Evolutionary conservation across 2,797 vertebrate species (phyloP).

Genomic region (Argyrosomus regius): DNA sequence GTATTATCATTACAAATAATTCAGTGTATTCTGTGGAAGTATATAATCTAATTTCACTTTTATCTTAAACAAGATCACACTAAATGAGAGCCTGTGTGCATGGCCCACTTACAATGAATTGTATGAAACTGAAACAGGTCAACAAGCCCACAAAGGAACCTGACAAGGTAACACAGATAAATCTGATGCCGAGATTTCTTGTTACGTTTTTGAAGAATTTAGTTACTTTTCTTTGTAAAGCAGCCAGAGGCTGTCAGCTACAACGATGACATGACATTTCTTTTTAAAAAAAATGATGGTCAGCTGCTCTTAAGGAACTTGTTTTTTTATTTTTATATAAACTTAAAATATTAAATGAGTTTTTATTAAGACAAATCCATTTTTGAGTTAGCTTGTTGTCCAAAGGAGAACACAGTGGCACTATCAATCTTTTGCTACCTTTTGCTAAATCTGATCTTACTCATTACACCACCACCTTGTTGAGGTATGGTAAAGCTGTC

Average conservation of each 20-base stretch:
- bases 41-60: slow-evolving; percentile 15
- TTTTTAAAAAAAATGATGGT: background rate
- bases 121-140: slow-evolving; percentile 76
- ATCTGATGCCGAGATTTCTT: slow-evolving; percentile 15
- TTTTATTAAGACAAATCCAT: slow-evolving; percentile 1
- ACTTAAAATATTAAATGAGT: background rate
- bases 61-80: slow-evolving; percentile 41
- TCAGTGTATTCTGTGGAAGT: background rate
- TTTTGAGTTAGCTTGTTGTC: background rate
- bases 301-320: background rate
- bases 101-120: slow-evolving; percentile 73
- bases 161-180: slow-evolving; percentile 50
- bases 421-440: background rate
- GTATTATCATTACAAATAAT: background rate
- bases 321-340: background rate
- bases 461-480: background rate
- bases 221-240: background rate
- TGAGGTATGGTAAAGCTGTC: slow-evolving; percentile 23
- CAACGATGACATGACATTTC: background rate
- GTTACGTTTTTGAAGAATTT: background rate
- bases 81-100: slow-evolving; percentile 54
- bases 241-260: background rate
- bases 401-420: background rate
- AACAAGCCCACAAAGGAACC: slow-evolving; percentile 64
- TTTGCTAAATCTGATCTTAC: slow-evolving; percentile 8